phyloP scores from a whole-genome alignment of 2,113 vertebrate species.

The Cricetomys ansorgei region DNA sequence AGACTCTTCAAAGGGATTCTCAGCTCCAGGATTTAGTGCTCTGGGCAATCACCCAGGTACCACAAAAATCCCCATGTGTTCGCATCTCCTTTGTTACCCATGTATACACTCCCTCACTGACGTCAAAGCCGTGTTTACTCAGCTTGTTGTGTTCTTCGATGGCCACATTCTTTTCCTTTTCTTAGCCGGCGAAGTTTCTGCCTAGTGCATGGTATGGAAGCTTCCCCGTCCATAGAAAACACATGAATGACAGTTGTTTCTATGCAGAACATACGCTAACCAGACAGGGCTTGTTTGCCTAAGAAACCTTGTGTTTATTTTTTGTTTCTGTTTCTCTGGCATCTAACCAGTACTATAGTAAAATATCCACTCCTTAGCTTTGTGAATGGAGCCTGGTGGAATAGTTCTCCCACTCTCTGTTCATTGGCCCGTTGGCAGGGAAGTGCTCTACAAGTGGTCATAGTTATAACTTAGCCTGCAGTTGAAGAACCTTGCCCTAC shows the following conservation, averaged over 20 bases:
- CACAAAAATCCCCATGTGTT: slow-evolving; percentile 70
- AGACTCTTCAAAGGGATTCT: slow-evolving; percentile 78
- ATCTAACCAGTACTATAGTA: slow-evolving; percentile 56
- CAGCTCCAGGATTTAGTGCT: slow-evolving; percentile 71
- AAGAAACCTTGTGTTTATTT: slow-evolving; percentile 69
- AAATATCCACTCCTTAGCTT: slow-evolving; percentile 58
- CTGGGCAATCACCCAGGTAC: slow-evolving; percentile 68
- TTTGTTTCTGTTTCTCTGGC: slow-evolving; percentile 75
- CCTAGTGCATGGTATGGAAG: neutral
- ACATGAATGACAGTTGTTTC: slow-evolving; percentile 43
- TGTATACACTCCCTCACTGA: slow-evolving; percentile 61
- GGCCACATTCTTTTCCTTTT: slow-evolving; percentile 60
- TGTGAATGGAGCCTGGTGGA: slow-evolving; percentile 54
- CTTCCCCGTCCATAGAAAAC: neutral
- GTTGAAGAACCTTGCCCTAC: slow-evolving; percentile 66
- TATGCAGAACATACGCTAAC: slow-evolving; percentile 54
- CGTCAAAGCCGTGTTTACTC: slow-evolving; percentile 76
- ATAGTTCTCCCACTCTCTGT: neutral
- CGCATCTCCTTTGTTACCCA: slow-evolving; percentile 57
- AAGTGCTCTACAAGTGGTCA: slow-evolving; percentile 61
- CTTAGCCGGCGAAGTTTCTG: slow-evolving; percentile 42
- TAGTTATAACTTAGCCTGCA: slow-evolving; percentile 61
- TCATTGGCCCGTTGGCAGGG: neutral
- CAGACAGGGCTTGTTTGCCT: slow-evolving; percentile 70
- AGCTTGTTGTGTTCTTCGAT: slow-evolving; percentile 71